A percentile compares a stretch with the other conserved stretches of the same genome.
phyloP scores from a whole-genome alignment of 2,888 invertebrate species.

The Plebejus melissa region DNA sequence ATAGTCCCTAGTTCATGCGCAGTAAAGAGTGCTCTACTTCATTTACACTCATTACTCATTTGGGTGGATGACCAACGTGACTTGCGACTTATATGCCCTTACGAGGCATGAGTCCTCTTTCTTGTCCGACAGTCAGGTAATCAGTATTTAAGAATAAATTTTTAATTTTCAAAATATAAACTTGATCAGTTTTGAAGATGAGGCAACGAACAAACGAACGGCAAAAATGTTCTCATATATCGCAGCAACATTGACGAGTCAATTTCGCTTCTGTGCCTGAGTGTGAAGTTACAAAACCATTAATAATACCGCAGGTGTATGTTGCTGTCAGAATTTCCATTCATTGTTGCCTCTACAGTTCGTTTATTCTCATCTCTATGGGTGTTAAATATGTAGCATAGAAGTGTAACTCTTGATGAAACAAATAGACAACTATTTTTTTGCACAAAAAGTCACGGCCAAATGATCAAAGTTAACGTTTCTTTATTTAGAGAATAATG shows the following conservation, averaged over 20 bases:
- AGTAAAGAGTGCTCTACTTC: background rate
- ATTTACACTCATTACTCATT: background rate
- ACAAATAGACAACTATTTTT: no score
- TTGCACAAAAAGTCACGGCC: no score
- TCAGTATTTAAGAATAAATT: no score
- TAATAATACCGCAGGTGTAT: background rate
- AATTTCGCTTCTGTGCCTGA: background rate
- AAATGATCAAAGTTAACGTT: no score
- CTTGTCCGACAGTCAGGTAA: no score
- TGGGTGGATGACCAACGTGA: background rate
- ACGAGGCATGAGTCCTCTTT: no score
- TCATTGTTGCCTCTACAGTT: background rate
- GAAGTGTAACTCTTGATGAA: no score
- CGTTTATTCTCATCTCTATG: background rate
- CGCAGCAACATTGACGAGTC: background rate
- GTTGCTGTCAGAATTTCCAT: background rate
- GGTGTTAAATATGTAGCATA: no score
- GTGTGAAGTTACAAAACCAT: background rate
- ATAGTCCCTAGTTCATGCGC: no score
- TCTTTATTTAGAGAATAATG: no score
- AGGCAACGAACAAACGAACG: background rate
- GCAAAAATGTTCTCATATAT: background rate
- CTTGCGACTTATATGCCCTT: no score
- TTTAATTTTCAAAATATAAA: no score
- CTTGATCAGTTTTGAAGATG: background rate